Evolutionary conservation across 30 jellyfish, hydroid and myxozoan genomes (phyloP).

Genomic region (Hydractinia symbiolongicarpus): DNA sequence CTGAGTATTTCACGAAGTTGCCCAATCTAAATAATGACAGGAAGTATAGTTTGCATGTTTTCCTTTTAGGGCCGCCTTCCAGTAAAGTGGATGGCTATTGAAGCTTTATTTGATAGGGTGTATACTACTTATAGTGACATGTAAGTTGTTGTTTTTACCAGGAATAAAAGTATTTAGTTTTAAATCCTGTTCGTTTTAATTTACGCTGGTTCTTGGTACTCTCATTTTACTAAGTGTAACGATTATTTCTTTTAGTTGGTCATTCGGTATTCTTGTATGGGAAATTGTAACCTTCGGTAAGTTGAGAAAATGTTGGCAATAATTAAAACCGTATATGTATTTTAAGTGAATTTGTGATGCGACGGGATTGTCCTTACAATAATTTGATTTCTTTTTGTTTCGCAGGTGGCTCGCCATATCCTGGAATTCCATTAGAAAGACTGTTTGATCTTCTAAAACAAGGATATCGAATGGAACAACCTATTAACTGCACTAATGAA

Average conservation of each 20-base stretch:
- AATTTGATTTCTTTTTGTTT: background rate
- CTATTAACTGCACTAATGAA: constrained; percentile 76
- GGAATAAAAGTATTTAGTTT: background rate
- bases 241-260: constrained; percentile 44
- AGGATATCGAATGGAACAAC: constrained; percentile 92
- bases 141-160: constrained; percentile 22
- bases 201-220: background rate
- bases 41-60: background rate
- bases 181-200: background rate
- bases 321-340: background rate
- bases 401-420: constrained; percentile 89
- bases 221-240: background rate
- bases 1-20: background rate
- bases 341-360: background rate
- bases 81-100: constrained; percentile 98
- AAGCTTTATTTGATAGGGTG: constrained; percentile 93
- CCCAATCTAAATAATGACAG: background rate
- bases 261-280: constrained; percentile 90
- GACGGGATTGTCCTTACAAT: background rate
- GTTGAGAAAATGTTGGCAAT: background rate
- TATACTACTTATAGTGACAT: constrained; percentile 94
- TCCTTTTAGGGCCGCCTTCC: constrained; percentile 74
- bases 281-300: constrained; percentile 66
- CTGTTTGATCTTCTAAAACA: constrained; percentile 66
- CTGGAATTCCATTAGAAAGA: constrained; percentile 84